Base-by-base conservation (phyloP, 2,113 vertebrate species). In the Capreolus pygargus region DNA sequence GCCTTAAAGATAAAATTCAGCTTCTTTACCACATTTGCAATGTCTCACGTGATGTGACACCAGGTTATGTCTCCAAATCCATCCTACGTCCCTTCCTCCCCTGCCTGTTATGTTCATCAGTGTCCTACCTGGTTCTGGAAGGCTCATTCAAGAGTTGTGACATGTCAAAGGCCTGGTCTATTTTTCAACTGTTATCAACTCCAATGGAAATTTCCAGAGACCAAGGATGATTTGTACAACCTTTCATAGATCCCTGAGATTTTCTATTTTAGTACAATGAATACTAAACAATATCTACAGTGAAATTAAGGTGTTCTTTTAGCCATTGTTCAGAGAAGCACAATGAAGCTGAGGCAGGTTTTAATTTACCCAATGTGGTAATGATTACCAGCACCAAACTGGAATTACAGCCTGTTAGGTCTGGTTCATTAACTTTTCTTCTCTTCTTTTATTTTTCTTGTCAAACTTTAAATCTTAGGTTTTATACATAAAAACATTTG, bases 401-500 rank as follows among this genome's bases (percentile, higher is more conserved):
- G 36, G 45, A n/a, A 23, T 58, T 30, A 13, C 64, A 23, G 27
- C 67, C n/a, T 64, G 12, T 82, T 30, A 19, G 36, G 36, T 52
- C 82, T 94, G 33, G 11, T 78, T 91, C 36, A 86, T 79, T 94
- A 76, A 76, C 28, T 94, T 95, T 50, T 28, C 58, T 91, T 54
- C 43, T 82, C 6, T 82, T 52, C 79, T 54, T 82, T n/a, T 36
- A 82, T 25, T 82, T 82, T 93, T 81, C 95, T 92, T 95, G 93
- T 91, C 94, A 92, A 96, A 94, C 55, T 95, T 96, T 96, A 95
- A 93, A 95, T 97, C 96, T 95, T 97, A 95, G 94, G 89, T 94
- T 98, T 95, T 84, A 98, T 93, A 94, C 93, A 94, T 91, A 91
- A 93, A 74, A 97, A 91, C 61, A 91, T 95, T 94, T 82, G 79